phyloP scores from a whole-genome alignment of 1,140 invertebrate species.

The Zaprionus camerounensis region DNA sequence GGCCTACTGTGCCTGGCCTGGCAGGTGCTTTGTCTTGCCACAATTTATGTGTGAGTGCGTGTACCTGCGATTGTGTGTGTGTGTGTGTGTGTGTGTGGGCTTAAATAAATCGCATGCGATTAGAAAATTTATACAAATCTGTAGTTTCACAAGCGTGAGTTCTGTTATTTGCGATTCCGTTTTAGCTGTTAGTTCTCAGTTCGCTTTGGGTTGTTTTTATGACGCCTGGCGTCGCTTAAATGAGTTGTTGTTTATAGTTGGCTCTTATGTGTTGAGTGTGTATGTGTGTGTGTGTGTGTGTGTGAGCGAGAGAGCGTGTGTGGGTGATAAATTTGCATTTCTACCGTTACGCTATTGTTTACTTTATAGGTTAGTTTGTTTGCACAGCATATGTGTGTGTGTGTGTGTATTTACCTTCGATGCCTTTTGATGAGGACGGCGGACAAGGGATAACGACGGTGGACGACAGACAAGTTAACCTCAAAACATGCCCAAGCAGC shows the following conservation, averaged over 20 bases:
- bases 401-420: constrained; percentile 69
- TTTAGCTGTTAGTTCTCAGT: constrained; percentile 32
- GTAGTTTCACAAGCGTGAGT: constrained; percentile 48
- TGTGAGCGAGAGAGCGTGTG: constrained; percentile 21
- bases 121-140: constrained; percentile 65
- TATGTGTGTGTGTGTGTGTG: constrained; percentile 40
- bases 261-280: constrained; percentile 24
- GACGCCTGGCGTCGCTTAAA: constrained; percentile 55
- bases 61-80: constrained; percentile 24
- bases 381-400: constrained; percentile 32
- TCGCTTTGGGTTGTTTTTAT: constrained; percentile 47
- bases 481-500: constrained; percentile 71
- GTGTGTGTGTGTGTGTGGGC: constrained; percentile 35
- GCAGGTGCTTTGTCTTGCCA: constrained; percentile 30
- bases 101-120: constrained; percentile 77
- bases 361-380: constrained; percentile 80
- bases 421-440: constrained; percentile 58
- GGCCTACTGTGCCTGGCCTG: constrained; percentile 11
- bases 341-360: constrained; percentile 75
- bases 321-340: constrained; percentile 74
- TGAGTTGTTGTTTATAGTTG: constrained; percentile 77
- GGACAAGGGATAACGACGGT: background rate
- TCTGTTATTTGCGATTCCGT: constrained; percentile 42
- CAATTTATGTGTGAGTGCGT: constrained; percentile 9
- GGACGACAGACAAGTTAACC: constrained; percentile 63